A percentile compares a stretch with the other conserved stretches of the same genome.
These are phyloP conservation scores for Gymnothorax reevesii DNA, from an alignment of 2,797 vertebrate species.

Conservation along the genomic window DNA sequence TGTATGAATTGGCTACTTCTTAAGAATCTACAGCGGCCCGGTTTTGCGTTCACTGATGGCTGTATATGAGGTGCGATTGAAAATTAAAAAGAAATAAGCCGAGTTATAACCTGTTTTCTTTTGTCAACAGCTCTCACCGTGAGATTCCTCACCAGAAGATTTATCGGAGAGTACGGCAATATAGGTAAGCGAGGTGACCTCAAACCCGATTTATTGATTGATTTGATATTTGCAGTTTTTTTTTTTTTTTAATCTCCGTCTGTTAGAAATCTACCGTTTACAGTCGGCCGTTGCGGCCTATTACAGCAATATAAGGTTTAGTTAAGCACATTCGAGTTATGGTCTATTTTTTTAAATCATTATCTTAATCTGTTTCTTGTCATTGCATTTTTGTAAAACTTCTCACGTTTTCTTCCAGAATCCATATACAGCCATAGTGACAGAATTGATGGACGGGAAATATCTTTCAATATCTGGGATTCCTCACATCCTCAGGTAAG, in stretches of 20 bases:
- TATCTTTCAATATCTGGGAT: conserved; percentile 69
- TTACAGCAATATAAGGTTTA: too few species aligned
- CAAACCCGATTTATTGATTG: not conserved
- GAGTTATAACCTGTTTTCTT: not conserved
- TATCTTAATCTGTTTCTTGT: not conserved
- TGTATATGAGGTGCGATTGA: not conserved
- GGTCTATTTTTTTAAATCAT: too few species aligned
- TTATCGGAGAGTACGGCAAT: conserved; percentile 70
- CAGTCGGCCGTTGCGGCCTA: too few species aligned
- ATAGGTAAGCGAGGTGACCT: conserved; percentile 55
- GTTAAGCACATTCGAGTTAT: too few species aligned
- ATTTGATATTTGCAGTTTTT: too few species aligned
- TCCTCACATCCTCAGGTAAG: conserved; percentile 61
- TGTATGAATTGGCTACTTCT: not conserved
- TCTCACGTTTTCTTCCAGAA: conserved; percentile 46
- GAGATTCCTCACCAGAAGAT: conserved; percentile 66
- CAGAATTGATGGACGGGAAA: conserved; percentile 58
- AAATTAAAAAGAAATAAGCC: not conserved
- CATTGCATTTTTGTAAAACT: not conserved
- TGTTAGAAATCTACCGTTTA: too few species aligned
- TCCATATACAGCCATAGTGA: conserved; percentile 68
- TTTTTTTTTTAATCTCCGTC: too few species aligned
- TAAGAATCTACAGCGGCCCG: not conserved
- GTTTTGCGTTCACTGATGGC: not conserved
- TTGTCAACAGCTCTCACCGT: conserved; percentile 61